Evolutionary conservation across 2,113 vertebrate species (phyloP).

Genomic region (Cynoglossus semilaevis): DNA sequence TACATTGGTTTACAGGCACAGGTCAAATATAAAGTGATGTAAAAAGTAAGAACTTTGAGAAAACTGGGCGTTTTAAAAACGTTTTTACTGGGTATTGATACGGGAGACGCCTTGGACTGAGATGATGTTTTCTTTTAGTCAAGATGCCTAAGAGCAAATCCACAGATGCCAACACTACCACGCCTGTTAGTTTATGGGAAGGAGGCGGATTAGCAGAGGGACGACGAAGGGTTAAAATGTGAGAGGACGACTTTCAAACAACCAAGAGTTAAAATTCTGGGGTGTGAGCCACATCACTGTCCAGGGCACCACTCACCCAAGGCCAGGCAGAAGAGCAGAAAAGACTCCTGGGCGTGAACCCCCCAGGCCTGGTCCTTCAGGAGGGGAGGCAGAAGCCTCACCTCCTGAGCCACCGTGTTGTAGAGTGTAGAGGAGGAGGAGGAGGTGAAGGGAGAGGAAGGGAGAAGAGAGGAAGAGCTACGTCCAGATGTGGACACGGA

Average conservation of each 20-base stretch:
- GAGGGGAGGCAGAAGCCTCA: conserved; percentile 88
- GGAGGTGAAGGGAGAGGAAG: conserved; percentile 66
- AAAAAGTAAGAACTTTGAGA: too few species aligned
- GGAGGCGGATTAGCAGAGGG: conserved; percentile 5
- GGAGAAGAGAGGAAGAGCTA: conserved; percentile 72
- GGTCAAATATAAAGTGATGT: conserved; percentile 21
- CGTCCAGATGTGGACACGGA: conserved; percentile 82
- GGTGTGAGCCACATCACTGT: conserved; percentile 21
- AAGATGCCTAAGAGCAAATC: conserved; percentile 15
- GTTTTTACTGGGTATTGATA: not conserved
- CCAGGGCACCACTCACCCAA: conserved; percentile 85
- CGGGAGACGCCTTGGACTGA: conserved; percentile 13
- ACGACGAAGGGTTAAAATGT: not conserved
- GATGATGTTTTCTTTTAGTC: conserved; percentile 19
- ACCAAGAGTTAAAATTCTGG: conserved; percentile 5
- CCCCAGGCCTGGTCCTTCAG: conserved; percentile 91
- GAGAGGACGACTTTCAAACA: conserved; percentile 1
- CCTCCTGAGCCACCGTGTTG: conserved; percentile 70
- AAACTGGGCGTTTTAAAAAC: too few species aligned
- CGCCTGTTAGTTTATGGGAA: conserved; percentile 28
- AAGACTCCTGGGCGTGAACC: conserved; percentile 81
- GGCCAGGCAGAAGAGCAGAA: conserved; percentile 94
- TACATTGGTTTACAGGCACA: conserved; percentile 72
- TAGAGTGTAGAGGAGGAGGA: conserved; percentile 76
- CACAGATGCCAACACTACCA: not conserved